phyloP scores from a whole-genome alignment of 2,888 invertebrate genomes.

The Lochmaea capreae region DNA sequence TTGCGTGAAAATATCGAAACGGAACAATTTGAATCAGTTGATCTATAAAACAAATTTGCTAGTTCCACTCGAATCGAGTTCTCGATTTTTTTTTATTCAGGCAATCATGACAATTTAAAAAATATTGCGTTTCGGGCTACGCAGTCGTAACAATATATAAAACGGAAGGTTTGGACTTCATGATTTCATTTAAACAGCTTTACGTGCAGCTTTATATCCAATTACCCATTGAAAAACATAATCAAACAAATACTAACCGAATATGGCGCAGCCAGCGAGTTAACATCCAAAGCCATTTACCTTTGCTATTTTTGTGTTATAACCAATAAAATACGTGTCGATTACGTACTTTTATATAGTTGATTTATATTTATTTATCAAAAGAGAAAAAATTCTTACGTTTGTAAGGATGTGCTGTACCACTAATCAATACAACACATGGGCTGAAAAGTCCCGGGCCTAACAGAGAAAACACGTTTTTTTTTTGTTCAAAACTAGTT shows the following conservation, averaged over 20 bases:
- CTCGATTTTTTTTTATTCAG: neutral
- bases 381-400: no score
- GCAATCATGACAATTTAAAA: slow-evolving; percentile 6
- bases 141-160: neutral
- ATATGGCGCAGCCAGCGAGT: neutral
- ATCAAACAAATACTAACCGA: slow-evolving; percentile 4
- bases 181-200: slow-evolving; percentile 9
- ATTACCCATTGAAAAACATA: slow-evolving; percentile 8
- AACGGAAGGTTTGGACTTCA: neutral
- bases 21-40: neutral
- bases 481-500: no score
- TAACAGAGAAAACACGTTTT: no score
- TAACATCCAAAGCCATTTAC: neutral
- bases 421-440: no score
- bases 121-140: neutral
- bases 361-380: no score
- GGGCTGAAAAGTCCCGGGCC: no score
- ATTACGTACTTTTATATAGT: no score
- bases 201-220: slow-evolving; percentile 9
- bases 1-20: neutral
- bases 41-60: neutral
- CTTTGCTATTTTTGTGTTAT: neutral
- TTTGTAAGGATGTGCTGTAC: no score
- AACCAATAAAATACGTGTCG: no score
- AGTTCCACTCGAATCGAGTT: neutral